Base-by-base conservation (phyloP, 2,113 vertebrate species). In the Girardinichthys multiradiatus region DNA sequence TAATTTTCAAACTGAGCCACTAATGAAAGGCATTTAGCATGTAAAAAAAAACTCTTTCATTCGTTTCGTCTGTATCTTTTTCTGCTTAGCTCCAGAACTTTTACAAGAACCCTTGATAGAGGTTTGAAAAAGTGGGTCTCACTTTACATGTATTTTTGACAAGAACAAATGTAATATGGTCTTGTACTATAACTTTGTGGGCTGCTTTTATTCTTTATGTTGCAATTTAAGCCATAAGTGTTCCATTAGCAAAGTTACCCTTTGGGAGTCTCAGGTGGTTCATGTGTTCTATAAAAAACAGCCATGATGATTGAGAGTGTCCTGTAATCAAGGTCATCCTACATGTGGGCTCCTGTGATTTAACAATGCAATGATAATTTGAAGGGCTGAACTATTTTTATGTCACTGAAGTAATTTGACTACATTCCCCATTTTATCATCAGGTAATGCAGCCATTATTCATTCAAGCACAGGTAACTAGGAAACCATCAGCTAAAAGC, bases 321-420 rank as follows among this genome's bases (percentile, higher is more conserved):
- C 51, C 51, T 57, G 31, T 11, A 31, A 68, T 57, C 29, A 68
- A 68, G 45, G 65, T 31, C 45, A 54, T 35, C 24, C 51, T 26
- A 57, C 24, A 51, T 54, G 48, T 68, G 29, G 11, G 45, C 27
- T 68, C 14, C 66, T 57, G 19, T 57, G 48, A 68, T 57, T 68
- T 57, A 37, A 54, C 30, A 26, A 10, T n/a, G 15, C 31, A 35
- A 57, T 9, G 31, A 37, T 7, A 13, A 17, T 57, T 27, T 68
- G 30, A 68, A 57, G 31, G 67, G 27, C 31, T 57, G 30, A 58
- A 35, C 42, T 24, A 27, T 19, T 57, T 57, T n/a, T n/a, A 35
- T n/a, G 24, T 26, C 30, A 57, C 57, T 42, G 10, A 59, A 29
- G 35, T 39, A 59, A 70, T 39, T 29, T 39, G 33, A 59, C 33